phyloP scores from a whole-genome alignment of 2,113 vertebrate species.

The Myiopsitta monachus region DNA sequence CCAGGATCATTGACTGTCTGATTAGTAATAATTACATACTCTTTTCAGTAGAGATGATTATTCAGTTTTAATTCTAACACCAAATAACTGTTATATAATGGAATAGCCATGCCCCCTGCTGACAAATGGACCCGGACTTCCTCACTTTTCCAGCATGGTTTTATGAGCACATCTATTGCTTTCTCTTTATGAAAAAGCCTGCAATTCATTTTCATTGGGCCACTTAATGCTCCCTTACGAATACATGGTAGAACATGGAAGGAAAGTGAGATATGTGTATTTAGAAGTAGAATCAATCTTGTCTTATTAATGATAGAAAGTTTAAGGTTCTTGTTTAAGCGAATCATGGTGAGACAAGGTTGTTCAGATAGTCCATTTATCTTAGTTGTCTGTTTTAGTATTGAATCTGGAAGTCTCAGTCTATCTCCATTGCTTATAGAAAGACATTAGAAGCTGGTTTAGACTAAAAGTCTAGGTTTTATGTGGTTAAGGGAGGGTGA shows the following conservation, averaged over 20 bases:
- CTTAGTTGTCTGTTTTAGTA: neutral
- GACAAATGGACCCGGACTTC: neutral
- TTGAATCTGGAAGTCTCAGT: neutral
- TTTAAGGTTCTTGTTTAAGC: neutral
- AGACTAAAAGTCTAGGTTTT: neutral
- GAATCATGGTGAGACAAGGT: neutral
- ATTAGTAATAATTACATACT: conserved; percentile 18
- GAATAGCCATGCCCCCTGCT: neutral
- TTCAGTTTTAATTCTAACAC: neutral
- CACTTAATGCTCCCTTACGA: neutral
- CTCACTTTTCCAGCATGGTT: neutral
- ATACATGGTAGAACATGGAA: conserved; percentile 34
- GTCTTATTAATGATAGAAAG: neutral
- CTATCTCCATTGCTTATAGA: neutral
- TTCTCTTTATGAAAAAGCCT: neutral
- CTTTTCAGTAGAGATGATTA: neutral
- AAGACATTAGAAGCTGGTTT: neutral
- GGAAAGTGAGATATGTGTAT: conserved; percentile 9
- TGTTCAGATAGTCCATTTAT: conserved; percentile 9
- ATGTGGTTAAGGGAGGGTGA: neutral
- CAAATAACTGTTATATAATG: neutral
- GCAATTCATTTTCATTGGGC: conserved; percentile 32
- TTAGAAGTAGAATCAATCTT: conserved; percentile 26
- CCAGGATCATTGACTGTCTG: neutral
- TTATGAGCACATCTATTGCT: neutral